Base-by-base conservation (phyloP, 2,888 invertebrate species). In the Lysandra coridon region DNA sequence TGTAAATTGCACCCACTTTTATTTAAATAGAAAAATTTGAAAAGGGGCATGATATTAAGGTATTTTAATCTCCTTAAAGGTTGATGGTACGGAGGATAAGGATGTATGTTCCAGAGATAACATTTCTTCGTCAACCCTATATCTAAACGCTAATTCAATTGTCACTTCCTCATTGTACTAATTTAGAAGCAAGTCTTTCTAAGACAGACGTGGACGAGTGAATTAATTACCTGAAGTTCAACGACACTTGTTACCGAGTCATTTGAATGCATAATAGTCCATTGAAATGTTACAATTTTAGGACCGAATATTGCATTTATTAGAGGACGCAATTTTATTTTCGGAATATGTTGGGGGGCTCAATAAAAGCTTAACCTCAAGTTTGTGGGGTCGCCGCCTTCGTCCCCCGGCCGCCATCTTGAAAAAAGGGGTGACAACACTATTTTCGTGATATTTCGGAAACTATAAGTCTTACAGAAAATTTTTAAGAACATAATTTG, bases 81-180 rank as follows among this genome's bases (percentile, higher is more conserved):
- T n/a, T n/a, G 5, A 23, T 69, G 64, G 30, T 12, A 30, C 17
- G 33, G 33, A 37, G 5, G 33, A 23, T 62, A 69, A 33, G 4
- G 14, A 69, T 14, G 69, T 33, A 69, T 14, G 69, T 33, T 17
- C 69, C 69, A 69, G 33, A 30, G 30, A 69, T 69, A 69, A 33
- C 33, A 14, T 69, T 17, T 17, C 69, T 37, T 4, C 64, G 80
- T 30, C 82, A 83, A 57, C 91, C 92, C 91, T 76, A 57, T 74
- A 49, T 49, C 76, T 30, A 76, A 83, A 82, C 81, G 82, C 84
- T 92, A 91, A 92, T 91, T 89, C 91, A 93, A 93, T 93, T 91
- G 91, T 88, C 90, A 83, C 88, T 92, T 93, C 93, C 93, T 92
- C 85, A 90, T 91, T 92, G 86, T 83, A 87, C 85, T 86, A 87